Evolutionary conservation across 2,113 vertebrate species (phyloP), one percentile per base, ranked within the genome.

Genomic region (Serilophus lunatus): DNA sequence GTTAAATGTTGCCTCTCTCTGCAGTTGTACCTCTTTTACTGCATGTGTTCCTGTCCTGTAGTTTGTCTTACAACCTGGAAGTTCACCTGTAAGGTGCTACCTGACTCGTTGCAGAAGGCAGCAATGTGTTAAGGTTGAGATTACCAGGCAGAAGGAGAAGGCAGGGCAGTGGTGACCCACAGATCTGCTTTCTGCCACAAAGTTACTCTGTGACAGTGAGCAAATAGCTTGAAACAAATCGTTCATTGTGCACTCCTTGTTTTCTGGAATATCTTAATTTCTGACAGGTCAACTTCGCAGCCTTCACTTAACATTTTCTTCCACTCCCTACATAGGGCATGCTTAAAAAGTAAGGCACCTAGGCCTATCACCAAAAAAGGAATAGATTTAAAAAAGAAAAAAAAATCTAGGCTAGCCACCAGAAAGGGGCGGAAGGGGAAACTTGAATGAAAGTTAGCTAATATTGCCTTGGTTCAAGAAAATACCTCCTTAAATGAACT

Each of bases 31-130:
- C 5, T 33, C 45, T 63, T 51, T 68, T 36, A 25, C 36, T 8
- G 3, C 0, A 0, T 0, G 0, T 26, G 4, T 40, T 56, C 23
- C 42, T 31, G 13, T 26, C 61, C 77, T 15, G 10, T 14, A 45
- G 51, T 66, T 80, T 60, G 38, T 70, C 56, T 75, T 17, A 15
- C 15, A 25, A 3, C 15, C 40, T 47, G 26, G 16, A 10, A 12
- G 49, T 28, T 69, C 25, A 4, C 9, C 25, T 3, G 0, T 24
- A 54, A 31, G 53, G 29, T 18, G 28, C 47, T 59, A 25, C 20
- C 56, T 38, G 19, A 36, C 31, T 36, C 9, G 2, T 26, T 63
- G 71, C 54, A 51, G 61, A 26, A 45, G 72, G 18, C 28, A 33
- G 59, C 14, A 33, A 12, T 23, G 28, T 9, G 29, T 20, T 15